Evolutionary conservation across 2,113 vertebrate species (phyloP).

Genomic region (Eurystomus gularis): DNA sequence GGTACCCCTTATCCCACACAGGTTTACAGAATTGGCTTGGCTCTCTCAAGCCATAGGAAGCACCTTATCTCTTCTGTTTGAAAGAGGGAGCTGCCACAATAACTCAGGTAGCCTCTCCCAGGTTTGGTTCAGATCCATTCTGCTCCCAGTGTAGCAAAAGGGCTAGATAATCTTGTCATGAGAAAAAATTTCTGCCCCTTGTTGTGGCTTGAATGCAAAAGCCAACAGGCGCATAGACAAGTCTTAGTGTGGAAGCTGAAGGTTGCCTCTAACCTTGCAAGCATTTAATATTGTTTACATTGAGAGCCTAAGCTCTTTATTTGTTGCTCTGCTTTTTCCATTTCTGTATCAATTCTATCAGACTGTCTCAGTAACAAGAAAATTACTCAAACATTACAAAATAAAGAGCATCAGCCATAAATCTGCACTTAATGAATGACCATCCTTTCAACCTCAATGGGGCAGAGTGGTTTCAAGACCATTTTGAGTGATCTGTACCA

Average conservation of each 20-base stretch:
- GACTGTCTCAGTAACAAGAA: neutral
- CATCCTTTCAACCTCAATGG: neutral
- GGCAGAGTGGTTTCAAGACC: neutral
- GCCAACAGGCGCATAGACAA: neutral
- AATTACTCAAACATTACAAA: neutral
- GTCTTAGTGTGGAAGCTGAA: neutral
- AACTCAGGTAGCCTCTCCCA: neutral
- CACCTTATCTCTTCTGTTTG: neutral
- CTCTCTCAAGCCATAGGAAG: neutral
- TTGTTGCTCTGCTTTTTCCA: constrained; percentile 1
- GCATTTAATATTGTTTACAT: neutral
- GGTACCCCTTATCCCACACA: neutral
- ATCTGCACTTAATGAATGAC: neutral
- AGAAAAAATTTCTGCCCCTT: neutral
- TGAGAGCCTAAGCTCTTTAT: neutral
- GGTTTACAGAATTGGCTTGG: neutral
- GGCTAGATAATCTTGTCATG: neutral
- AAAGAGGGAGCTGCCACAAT: neutral
- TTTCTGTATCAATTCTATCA: neutral
- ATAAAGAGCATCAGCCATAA: neutral
- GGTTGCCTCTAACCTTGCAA: neutral
- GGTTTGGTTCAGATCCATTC: neutral
- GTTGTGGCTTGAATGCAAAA: neutral
- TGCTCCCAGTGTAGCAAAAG: neutral
- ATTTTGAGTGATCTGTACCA: neutral